Conservation (phyloP, 1,140 invertebrate species). For the Neodiprion lecontei region DNA sequence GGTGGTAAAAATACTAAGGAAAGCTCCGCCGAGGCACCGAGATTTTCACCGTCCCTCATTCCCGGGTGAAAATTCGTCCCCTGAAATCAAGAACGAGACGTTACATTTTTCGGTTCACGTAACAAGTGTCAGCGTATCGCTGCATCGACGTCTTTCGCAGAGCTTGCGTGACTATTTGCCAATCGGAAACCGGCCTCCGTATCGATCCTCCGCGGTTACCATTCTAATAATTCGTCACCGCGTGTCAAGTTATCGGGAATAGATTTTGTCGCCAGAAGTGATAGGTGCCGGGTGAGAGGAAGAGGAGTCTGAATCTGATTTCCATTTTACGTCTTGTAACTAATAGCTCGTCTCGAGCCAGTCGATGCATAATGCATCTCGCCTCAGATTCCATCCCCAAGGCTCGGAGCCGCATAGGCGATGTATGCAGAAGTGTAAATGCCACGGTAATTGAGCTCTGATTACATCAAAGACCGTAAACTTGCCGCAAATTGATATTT, state of each 20-base stretch:
- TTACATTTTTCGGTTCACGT: not conserved
- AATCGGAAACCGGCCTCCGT: not conserved
- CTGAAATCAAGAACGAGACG: too few species aligned
- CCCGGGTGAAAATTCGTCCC: too few species aligned
- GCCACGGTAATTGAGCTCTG: too few species aligned
- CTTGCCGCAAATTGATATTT: not conserved
- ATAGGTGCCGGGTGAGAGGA: too few species aligned
- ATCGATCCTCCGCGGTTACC: not conserved
- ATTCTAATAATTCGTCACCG: not conserved
- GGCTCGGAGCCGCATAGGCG: too few species aligned
- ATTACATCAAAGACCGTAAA: not conserved
- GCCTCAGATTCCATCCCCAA: too few species aligned
- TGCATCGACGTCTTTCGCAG: not conserved
- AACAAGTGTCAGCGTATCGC: not conserved
- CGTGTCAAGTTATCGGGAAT: not conserved
- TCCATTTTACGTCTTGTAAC: conserved; percentile 7
- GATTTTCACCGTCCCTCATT: too few species aligned
- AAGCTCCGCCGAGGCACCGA: too few species aligned
- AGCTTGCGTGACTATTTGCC: not conserved
- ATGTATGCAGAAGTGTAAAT: not conserved
- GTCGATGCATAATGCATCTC: conserved; percentile 1
- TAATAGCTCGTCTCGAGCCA: conserved; percentile 1
- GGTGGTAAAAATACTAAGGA: too few species aligned
- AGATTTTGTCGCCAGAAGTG: not conserved
- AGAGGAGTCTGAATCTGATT: not conserved